Conservation (phyloP, 2,797 vertebrate genomes). For the Chelon auratus region DNA sequence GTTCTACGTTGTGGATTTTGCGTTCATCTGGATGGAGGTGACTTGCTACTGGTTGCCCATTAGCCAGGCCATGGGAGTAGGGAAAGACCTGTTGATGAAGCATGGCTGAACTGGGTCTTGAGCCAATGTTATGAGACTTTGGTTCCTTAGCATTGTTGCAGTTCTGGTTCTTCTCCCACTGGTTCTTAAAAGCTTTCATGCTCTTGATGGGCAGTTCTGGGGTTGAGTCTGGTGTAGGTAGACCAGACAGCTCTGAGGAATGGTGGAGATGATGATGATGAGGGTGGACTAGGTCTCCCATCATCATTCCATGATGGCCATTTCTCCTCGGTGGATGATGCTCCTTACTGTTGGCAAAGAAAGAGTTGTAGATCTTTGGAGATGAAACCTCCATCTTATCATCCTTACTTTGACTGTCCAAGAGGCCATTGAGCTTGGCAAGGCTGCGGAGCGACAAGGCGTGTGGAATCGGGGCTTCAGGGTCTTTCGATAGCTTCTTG, state of each 20-base stretch:
- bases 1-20: conserved; percentile 88
- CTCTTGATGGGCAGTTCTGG: conserved; percentile 92
- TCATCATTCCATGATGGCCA: conserved; percentile 77
- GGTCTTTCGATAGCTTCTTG: conserved; percentile 87
- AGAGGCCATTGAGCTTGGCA: conserved; percentile 90
- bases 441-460: conserved; percentile 91
- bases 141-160: conserved; percentile 93
- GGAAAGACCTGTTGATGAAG: conserved; percentile 86
- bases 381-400: conserved; percentile 85
- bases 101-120: conserved; percentile 80
- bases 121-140: conserved; percentile 79
- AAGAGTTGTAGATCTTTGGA: conserved; percentile 89
- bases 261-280: conserved; percentile 82
- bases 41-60: conserved; percentile 77
- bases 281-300: conserved; percentile 84
- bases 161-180: conserved; percentile 94
- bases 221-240: conserved; percentile 93
- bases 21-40: conserved; percentile 84
- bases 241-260: conserved; percentile 88
- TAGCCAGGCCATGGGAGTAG: conserved; percentile 81
- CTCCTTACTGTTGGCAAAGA: conserved; percentile 84
- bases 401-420: conserved; percentile 86
- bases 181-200: conserved; percentile 89
- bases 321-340: conserved; percentile 75
- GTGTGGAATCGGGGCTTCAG: conserved; percentile 88